Evolutionary conservation across 2,113 vertebrate species (phyloP), one percentile per base, ranked within the genome.

Genomic region (Festucalex cinctus): DNA sequence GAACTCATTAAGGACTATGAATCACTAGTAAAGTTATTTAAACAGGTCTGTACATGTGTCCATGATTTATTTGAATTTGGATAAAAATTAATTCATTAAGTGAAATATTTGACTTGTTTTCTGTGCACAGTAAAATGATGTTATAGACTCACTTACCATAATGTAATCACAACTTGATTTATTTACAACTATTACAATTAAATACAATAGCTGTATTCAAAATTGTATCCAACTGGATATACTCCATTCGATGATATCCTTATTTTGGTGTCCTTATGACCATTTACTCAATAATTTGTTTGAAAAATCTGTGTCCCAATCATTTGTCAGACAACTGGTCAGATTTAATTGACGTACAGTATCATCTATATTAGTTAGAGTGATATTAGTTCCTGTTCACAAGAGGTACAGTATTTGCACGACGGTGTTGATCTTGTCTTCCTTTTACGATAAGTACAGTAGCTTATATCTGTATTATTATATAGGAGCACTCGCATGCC

Each of bases 401-500:
- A 32, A 32, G 28, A 32, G 28, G 2, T 32, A 32, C 28, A 32
- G 28, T 32, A 32, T 32, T 32, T 2, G 28, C 28, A 32, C 28
- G 2, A 32, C 28, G 28, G 28, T 4, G 28, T 32, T 32, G 2
- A 2, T 32, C 28, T 32, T 35, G 10, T 66, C 1, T 51, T n/a
- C n/a, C n/a, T n/a, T 51, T 51, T 0, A n/a, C 48, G 9, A 9
- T 51, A 51, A 51, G 28, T 32, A 32, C 28, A 32, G 2, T 4
- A 51, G 20, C n/a, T n/a, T n/a, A n/a, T 51, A 20, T 51, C 48
- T 76, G 22, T 65, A 1, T 32, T 32, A 69, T 54, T 65, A 58
- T 67, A 36, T 28, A 99, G 96, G 97, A 96, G 71, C 94, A 93
- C 59, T 82, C 87, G 4, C 85, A 90, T 65, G 94, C 93, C 26